A percentile compares a stretch with the other conserved stretches of the same genome.
Conservation (phyloP, 2,888 invertebrate species). For the Oligia fasciuncula region DNA sequence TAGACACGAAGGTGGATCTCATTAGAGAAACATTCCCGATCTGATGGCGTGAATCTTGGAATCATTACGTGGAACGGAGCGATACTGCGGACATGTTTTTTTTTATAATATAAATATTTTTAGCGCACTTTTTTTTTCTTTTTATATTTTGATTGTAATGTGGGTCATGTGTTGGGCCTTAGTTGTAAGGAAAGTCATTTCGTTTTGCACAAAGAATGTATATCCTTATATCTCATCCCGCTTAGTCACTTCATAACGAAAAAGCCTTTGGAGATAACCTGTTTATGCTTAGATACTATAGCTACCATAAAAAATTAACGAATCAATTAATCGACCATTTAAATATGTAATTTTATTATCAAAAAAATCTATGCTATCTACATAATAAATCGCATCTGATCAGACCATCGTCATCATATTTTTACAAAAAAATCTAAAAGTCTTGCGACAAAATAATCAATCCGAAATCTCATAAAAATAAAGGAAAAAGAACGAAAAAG, state of each 20-base stretch:
- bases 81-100: slow-evolving; percentile 64
- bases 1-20: slow-evolving; percentile 88
- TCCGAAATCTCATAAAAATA: slow-evolving; percentile 7
- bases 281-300: too few species aligned
- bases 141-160: slow-evolving; percentile 24
- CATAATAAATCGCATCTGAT: neutral
- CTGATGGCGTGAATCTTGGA: slow-evolving; percentile 87
- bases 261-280: too few species aligned
- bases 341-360: too few species aligned
- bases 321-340: too few species aligned
- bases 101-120: slow-evolving; percentile 33
- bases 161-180: slow-evolving; percentile 42
- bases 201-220: neutral
- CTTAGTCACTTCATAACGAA: neutral
- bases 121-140: slow-evolving; percentile 29
- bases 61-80: slow-evolving; percentile 86
- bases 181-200: slow-evolving; percentile 15
- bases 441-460: neutral
- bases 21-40: slow-evolving; percentile 87
- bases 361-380: neutral
- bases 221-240: neutral
- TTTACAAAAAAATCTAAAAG: neutral
- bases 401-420: neutral
- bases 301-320: neutral
- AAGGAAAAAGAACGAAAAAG: slow-evolving; percentile 18